These are phyloP conservation scores for Tenthredo mesomela DNA, from an alignment of 2,888 invertebrate genomes.

Conservation along the genomic window DNA sequence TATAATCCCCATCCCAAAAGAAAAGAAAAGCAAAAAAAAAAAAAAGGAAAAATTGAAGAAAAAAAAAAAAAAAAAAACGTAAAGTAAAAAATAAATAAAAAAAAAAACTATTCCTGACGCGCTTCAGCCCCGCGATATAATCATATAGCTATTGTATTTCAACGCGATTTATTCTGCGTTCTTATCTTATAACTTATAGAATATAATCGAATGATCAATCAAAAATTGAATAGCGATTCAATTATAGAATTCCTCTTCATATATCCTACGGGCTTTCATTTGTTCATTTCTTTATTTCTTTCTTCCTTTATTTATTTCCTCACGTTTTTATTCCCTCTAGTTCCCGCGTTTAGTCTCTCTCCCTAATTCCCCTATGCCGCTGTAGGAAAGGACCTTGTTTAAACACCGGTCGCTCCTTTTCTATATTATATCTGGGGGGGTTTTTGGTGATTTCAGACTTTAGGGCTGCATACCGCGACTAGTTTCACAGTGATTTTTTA, in stretches of 20 bases:
- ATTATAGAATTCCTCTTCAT: not conserved
- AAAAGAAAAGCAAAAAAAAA: not conserved
- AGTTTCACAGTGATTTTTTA: slow-evolving; percentile 11
- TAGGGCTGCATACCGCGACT: not conserved
- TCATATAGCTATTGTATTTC: not conserved
- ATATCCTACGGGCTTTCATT: no score
- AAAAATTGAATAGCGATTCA: not conserved
- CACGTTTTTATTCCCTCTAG: not conserved
- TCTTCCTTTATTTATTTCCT: not conserved
- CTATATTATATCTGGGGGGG: not conserved
- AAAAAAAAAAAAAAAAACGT: no score
- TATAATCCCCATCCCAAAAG: not conserved
- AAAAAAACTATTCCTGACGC: no score
- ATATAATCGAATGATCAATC: not conserved
- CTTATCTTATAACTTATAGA: not conserved
- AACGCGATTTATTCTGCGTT: not conserved
- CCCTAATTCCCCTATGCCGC: not conserved
- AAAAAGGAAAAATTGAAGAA: not conserved
- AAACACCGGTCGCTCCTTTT: slow-evolving; percentile 14
- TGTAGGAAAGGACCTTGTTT: slow-evolving; percentile 1
- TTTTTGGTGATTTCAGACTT: not conserved
- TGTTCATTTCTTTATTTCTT: not conserved
- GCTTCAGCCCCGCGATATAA: not conserved
- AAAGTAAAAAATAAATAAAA: no score
- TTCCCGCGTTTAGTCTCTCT: not conserved